Percentiles rank a stretch among this genome's conserved stretches.
phyloP scores from a whole-genome alignment of 2,888 invertebrate species.

The Ennomos fuscantarius region DNA sequence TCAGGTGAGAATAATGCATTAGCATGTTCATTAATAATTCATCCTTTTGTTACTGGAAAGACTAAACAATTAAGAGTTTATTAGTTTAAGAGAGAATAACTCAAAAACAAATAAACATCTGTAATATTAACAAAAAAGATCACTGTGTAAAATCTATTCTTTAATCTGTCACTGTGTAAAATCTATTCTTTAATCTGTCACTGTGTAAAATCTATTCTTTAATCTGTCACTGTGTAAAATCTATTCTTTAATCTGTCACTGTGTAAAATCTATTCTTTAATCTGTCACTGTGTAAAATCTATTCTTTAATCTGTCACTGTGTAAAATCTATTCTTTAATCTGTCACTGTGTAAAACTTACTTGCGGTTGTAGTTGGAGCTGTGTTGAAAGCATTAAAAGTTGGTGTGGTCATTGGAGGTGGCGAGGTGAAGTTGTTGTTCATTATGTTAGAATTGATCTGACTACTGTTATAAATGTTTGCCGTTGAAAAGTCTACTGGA shows the following conservation, averaged over 20 bases:
- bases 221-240: not conserved
- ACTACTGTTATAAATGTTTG: slow-evolving; percentile 89
- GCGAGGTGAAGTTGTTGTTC: slow-evolving; percentile 65
- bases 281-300: not conserved
- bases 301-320: not conserved
- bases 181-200: slow-evolving; percentile 1
- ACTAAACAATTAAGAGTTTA: no score
- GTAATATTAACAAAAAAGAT: no score
- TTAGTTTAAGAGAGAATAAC: no score
- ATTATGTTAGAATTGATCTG: slow-evolving; percentile 69
- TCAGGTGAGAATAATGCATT: no score
- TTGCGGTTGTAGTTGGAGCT: slow-evolving; percentile 55
- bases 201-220: not conserved
- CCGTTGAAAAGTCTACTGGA: slow-evolving; percentile 89
- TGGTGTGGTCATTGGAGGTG: slow-evolving; percentile 74
- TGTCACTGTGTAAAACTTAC: slow-evolving; percentile 59
- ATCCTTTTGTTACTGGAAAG: no score
- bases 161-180: slow-evolving; percentile 10
- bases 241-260: not conserved
- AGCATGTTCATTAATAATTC: no score
- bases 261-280: not conserved
- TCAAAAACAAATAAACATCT: no score
- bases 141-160: not conserved
- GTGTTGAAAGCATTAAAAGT: slow-evolving; percentile 65
- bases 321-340: not conserved